Conservation (phyloP, 37 sponge, comb jelly and placozoan genomes). For the Dysidea cf. avara region DNA sequence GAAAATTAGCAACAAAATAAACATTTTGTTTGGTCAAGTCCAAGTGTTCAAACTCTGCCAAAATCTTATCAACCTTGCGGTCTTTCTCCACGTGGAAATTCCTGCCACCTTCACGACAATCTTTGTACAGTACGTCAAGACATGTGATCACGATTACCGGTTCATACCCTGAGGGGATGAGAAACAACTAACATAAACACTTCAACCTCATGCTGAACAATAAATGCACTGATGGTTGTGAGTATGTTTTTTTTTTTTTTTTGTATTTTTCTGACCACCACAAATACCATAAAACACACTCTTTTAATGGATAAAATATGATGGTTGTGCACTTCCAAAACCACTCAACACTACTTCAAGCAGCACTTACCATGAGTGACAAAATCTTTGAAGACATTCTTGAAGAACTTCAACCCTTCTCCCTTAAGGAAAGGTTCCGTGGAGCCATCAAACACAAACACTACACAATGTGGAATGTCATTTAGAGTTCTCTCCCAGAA, state of each 20-base stretch:
- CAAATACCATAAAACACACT: too few relatives aligned
- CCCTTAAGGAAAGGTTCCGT: conserved; percentile 86
- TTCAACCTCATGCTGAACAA: background rate
- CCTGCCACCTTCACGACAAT: conserved; percentile 50
- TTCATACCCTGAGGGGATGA: conserved; percentile 73
- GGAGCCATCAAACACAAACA: conserved; percentile 95
- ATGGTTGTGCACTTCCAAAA: background rate
- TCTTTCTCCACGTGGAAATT: conserved; percentile 74
- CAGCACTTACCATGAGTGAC: conserved; percentile 70
- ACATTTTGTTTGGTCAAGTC: conserved; percentile 72
- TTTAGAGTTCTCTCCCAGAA: conserved; percentile 80
- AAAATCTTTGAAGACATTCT: conserved; percentile 77
- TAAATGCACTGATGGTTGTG: background rate
- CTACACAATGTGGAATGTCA: conserved; percentile 85
- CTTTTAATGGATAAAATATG: background rate
- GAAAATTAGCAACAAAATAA: conserved; percentile 89
- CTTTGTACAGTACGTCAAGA: conserved; percentile 80
- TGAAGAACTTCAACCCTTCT: conserved; percentile 81
- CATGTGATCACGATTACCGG: conserved; percentile 88
- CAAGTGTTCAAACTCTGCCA: conserved; percentile 82
- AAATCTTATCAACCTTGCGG: conserved; percentile 75
- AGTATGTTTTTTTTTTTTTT: too few relatives aligned
- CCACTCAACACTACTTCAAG: background rate
- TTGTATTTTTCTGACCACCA: too few relatives aligned
- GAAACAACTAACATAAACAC: background rate